Evolutionary conservation across 2,113 vertebrate genomes (phyloP).

Genomic region (Haemorhous mexicanus): DNA sequence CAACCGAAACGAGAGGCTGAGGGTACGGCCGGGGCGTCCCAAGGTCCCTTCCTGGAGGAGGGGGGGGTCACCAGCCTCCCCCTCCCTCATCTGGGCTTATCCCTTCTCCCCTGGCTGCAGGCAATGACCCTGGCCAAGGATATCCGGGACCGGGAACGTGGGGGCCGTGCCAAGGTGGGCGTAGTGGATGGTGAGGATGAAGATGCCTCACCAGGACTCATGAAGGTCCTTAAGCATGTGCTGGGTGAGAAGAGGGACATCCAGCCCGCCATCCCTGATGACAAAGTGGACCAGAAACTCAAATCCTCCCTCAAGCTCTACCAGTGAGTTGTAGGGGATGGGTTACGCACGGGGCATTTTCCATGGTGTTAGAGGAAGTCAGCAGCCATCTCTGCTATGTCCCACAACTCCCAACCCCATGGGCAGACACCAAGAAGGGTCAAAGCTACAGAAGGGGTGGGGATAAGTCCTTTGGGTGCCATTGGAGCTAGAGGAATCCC

Average conservation of each 20-base stretch:
- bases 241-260: conserved; percentile 76
- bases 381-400: not conserved
- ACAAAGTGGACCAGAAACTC: conserved; percentile 73
- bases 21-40: conserved; percentile 42
- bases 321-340: conserved; percentile 73
- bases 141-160: conserved; percentile 85
- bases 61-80: not conserved
- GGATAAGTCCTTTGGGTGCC: not conserved
- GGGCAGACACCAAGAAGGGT: not conserved
- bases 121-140: conserved; percentile 86
- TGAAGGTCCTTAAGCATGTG: conserved; percentile 75
- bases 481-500: not conserved
- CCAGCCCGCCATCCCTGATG: conserved; percentile 71
- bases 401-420: not conserved
- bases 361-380: not conserved
- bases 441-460: not conserved
- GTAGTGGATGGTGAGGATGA: conserved; percentile 83
- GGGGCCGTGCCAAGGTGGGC: conserved; percentile 77
- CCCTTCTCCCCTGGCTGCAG: conserved; percentile 38
- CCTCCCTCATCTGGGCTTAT: not conserved
- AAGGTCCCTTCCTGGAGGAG: not conserved
- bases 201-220: conserved; percentile 60
- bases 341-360: fast-evolving
- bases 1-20: conserved; percentile 82
- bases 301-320: conserved; percentile 82